Percentiles rank a stretch among this genome's conserved stretches.
These are phyloP conservation scores for Aplocera efformata DNA, from an alignment of 2,888 invertebrate species.

Conservation along the genomic window DNA sequence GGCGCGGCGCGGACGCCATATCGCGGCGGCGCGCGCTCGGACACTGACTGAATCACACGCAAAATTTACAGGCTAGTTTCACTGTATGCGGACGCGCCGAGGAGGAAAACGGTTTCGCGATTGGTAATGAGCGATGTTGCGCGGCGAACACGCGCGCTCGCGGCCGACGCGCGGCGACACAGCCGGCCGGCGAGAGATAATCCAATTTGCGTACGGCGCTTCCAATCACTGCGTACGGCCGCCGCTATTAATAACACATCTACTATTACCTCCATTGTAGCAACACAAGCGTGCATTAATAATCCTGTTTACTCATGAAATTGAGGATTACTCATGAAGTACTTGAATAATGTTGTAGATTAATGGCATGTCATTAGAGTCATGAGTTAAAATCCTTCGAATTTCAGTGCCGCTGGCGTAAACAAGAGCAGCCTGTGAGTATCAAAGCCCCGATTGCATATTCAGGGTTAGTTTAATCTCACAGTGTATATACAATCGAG, in stretches of 20 bases:
- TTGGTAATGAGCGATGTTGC: too few species aligned
- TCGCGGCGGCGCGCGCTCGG: slow-evolving; percentile 47
- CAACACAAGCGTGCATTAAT: background rate
- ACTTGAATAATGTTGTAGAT: too few species aligned
- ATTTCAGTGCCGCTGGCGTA: too few species aligned
- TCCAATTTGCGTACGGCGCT: slow-evolving; percentile 20
- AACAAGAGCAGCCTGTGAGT: too few species aligned
- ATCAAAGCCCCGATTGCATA: too few species aligned
- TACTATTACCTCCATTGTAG: background rate
- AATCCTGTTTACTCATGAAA: too few species aligned
- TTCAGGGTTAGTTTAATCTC: too few species aligned
- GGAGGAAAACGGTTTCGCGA: too few species aligned
- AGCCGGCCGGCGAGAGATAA: slow-evolving; percentile 14
- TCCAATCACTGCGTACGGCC: slow-evolving; percentile 14
- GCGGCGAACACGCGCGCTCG: slow-evolving; percentile 9
- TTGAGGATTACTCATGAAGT: too few species aligned
- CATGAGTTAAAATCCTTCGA: too few species aligned
- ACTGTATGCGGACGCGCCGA: slow-evolving; percentile 1
- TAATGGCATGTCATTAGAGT: too few species aligned
- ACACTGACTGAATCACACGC: slow-evolving; percentile 17
- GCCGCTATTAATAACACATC: slow-evolving; percentile 10
- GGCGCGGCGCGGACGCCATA: slow-evolving; percentile 42
- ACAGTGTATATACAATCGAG: too few species aligned
- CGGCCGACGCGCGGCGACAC: slow-evolving; percentile 13
- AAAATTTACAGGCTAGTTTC: background rate